phyloP scores from a whole-genome alignment of 2,888 invertebrate genomes.

The Laspeyria flexula region DNA sequence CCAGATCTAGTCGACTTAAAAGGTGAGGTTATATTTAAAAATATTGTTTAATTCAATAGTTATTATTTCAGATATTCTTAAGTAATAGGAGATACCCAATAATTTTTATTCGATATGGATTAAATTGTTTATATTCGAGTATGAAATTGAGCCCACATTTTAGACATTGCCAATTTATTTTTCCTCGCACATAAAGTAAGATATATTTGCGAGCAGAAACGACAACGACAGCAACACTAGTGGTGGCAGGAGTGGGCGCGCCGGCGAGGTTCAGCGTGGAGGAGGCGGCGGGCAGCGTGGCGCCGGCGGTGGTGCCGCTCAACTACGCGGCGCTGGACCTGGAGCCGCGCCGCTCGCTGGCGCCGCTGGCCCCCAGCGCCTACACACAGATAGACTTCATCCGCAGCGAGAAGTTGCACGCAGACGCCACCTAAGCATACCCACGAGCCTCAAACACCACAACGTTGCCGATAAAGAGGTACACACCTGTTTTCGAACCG shows the following conservation, averaged over 20 bases:
- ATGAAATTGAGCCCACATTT: too few relatives aligned
- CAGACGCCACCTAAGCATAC: slow-evolving; percentile 55
- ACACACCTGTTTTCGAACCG: too few relatives aligned
- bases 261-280: slow-evolving; percentile 52
- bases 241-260: slow-evolving; percentile 41
- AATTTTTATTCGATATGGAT: too few relatives aligned
- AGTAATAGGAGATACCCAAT: too few relatives aligned
- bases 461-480: too few relatives aligned
- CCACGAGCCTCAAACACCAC: neutral
- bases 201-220: slow-evolving; percentile 15
- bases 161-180: too few relatives aligned
- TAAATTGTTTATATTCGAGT: too few relatives aligned
- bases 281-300: slow-evolving; percentile 55
- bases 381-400: slow-evolving; percentile 94
- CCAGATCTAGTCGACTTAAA: slow-evolving; percentile 47
- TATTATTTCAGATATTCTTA: too few relatives aligned
- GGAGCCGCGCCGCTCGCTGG: slow-evolving; percentile 64
- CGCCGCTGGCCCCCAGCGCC: slow-evolving; percentile 82
- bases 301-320: slow-evolving; percentile 45
- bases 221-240: slow-evolving; percentile 37
- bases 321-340: slow-evolving; percentile 80
- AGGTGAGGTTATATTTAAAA: slow-evolving; percentile 39
- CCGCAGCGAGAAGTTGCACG: slow-evolving; percentile 83
- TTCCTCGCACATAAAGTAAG: too few relatives aligned
- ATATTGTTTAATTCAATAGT: too few relatives aligned